Conservation (phyloP, 2,797 vertebrate species). For the Sebastes minor region DNA sequence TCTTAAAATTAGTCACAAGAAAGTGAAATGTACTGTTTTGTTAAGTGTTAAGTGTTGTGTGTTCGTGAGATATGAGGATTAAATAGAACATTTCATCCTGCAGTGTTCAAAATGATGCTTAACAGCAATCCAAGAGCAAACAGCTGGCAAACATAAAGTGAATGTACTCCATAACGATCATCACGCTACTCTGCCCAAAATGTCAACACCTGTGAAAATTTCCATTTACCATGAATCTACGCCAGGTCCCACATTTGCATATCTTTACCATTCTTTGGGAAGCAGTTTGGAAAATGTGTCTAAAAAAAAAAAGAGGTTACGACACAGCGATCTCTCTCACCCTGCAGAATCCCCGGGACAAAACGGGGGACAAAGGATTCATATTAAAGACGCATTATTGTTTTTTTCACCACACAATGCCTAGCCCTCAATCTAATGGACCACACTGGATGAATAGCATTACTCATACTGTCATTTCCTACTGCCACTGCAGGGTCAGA, state of each 20-base stretch:
- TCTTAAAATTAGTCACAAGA: neutral
- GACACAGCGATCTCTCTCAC: neutral
- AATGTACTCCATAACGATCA: constrained; percentile 27
- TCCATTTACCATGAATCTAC: constrained; percentile 29
- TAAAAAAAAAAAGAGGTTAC: constrained; percentile 17
- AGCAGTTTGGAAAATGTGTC: constrained; percentile 13
- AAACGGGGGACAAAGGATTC: constrained; percentile 62
- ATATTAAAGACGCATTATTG: constrained; percentile 75
- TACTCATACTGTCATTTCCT: constrained; percentile 70
- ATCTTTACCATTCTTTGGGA: constrained; percentile 36
- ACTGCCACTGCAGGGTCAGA: constrained; percentile 61
- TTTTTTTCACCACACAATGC: constrained; percentile 58
- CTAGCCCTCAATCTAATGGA: constrained; percentile 65
- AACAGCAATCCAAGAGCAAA: constrained; percentile 3
- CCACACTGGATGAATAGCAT: constrained; percentile 73
- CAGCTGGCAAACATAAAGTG: constrained; percentile 18
- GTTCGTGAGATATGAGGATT: constrained; percentile 21
- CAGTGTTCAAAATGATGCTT: constrained; percentile 13
- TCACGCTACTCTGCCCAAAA: constrained; percentile 40
- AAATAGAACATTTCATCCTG: neutral
- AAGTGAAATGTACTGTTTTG: neutral
- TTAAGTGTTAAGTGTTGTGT: neutral
- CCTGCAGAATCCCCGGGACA: constrained; percentile 19
- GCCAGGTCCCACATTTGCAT: constrained; percentile 47
- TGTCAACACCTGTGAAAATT: constrained; percentile 55